phyloP scores from a whole-genome alignment of 2,113 vertebrate genomes.

The Muntiacus reevesi region DNA sequence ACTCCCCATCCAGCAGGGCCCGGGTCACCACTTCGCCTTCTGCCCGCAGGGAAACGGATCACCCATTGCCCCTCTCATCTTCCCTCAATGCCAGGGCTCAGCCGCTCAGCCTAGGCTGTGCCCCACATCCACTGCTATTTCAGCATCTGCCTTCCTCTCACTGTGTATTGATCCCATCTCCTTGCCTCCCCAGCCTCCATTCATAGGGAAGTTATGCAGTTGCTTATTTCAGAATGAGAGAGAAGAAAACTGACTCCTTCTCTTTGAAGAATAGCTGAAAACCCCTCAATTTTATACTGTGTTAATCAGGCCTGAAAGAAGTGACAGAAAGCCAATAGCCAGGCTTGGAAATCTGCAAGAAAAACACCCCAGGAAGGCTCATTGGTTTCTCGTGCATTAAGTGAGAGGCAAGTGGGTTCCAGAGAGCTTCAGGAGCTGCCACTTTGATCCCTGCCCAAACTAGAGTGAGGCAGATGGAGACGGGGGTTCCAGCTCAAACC shows the following conservation, averaged over 20 bases:
- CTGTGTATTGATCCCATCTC: constrained; percentile 16
- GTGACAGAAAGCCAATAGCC: constrained; percentile 67
- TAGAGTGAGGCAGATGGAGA: neutral
- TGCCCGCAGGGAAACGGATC: neutral
- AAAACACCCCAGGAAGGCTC: constrained; percentile 32
- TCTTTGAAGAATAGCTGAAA: constrained; percentile 54
- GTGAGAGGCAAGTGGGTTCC: neutral
- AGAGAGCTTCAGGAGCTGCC: neutral
- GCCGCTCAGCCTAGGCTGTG: neutral
- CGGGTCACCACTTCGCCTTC: neutral
- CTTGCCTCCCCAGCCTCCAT: neutral
- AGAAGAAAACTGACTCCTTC: constrained; percentile 25
- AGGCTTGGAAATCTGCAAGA: constrained; percentile 37
- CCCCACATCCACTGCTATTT: accelerated
- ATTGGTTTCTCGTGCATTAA: constrained; percentile 27
- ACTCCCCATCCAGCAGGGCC: too few species aligned
- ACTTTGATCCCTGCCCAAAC: neutral
- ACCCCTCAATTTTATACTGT: constrained; percentile 34
- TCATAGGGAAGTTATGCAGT: constrained; percentile 31
- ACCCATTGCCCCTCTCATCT: neutral
- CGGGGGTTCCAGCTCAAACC: neutral
- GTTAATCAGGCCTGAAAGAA: constrained; percentile 66
- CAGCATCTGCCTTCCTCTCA: neutral
- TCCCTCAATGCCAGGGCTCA: neutral
- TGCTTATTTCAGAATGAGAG: constrained; percentile 47